phyloP scores from a whole-genome alignment of 2,113 vertebrate species.

The Hippopotamus amphibius region DNA sequence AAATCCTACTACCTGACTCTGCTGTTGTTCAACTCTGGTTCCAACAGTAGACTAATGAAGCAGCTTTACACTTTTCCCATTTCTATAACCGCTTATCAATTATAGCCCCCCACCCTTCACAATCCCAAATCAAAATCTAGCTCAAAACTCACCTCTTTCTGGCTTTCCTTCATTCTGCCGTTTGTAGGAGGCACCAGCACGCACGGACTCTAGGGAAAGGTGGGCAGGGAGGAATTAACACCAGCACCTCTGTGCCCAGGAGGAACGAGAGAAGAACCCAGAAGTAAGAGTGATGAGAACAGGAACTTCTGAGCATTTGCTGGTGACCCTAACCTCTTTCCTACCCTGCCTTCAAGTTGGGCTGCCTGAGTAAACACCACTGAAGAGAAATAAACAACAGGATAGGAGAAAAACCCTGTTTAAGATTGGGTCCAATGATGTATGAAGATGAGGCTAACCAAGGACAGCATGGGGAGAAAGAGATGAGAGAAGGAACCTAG shows the following conservation, averaged over 20 bases:
- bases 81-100: constrained; percentile 25
- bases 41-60: background rate
- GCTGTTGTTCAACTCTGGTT: background rate
- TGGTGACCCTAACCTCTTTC: background rate
- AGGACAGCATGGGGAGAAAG: background rate
- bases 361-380: background rate
- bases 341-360: background rate
- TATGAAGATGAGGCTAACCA: background rate
- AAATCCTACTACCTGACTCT: background rate
- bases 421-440: background rate
- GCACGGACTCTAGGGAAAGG: constrained; percentile 79
- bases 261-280: constrained; percentile 50
- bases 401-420: constrained; percentile 6
- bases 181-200: constrained; percentile 80
- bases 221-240: constrained; percentile 81
- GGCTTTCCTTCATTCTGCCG: constrained; percentile 80
- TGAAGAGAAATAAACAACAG: background rate
- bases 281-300: constrained; percentile 41
- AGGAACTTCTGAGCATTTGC: constrained; percentile 40
- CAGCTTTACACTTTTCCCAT: background rate
- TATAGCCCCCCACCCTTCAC: constrained; percentile 65
- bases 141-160: constrained; percentile 82
- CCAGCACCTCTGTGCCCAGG: constrained; percentile 70
- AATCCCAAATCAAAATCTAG: constrained; percentile 74
- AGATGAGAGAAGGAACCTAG: background rate